Evolutionary conservation across 2,888 invertebrate species (phyloP).

Genomic region (Isoperla grammatica): DNA sequence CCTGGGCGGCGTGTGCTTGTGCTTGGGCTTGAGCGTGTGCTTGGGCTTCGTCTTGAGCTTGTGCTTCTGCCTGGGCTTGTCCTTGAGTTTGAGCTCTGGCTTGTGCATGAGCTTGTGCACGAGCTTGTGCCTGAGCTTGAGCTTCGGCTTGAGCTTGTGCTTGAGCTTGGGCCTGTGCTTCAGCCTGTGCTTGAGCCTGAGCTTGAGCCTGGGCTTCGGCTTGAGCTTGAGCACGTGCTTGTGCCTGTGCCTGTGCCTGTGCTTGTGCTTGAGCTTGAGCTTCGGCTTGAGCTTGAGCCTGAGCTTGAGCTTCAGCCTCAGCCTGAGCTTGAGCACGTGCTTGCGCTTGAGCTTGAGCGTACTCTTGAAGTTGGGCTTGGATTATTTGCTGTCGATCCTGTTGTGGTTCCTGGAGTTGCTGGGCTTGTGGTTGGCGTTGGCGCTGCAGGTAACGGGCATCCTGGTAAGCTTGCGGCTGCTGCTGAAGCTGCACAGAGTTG

Average conservation of each 20-base stretch:
- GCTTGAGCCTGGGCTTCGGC: slow-evolving; percentile 23
- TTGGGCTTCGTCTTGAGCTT: slow-evolving; percentile 1
- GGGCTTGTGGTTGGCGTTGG: slow-evolving; percentile 1
- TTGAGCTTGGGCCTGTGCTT: slow-evolving; percentile 4
- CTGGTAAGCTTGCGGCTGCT: not conserved
- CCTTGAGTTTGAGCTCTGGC: slow-evolving; percentile 13
- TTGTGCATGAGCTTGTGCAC: not conserved
- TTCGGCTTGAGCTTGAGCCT: slow-evolving; percentile 26
- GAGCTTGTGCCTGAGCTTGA: not conserved
- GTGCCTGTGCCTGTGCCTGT: slow-evolving; percentile 31
- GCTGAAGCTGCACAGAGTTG: not conserved
- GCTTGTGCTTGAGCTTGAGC: slow-evolving; percentile 27
- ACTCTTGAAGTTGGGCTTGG: slow-evolving; percentile 26
- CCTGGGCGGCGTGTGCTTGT: not conserved
- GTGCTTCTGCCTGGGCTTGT: slow-evolving; percentile 2
- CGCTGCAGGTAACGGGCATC: not conserved
- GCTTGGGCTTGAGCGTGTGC: not conserved
- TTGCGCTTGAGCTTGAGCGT: slow-evolving; percentile 31
- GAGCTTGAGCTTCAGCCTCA: slow-evolving; percentile 30
- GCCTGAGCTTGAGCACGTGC: slow-evolving; percentile 25
- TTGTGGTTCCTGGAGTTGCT: not conserved
- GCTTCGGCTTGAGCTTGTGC: not conserved
- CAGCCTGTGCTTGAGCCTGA: not conserved
- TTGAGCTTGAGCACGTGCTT: slow-evolving; percentile 32
- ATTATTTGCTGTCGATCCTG: not conserved